phyloP scores from a whole-genome alignment of 2,797 vertebrate species.

The Hafferia zeledoni region DNA sequence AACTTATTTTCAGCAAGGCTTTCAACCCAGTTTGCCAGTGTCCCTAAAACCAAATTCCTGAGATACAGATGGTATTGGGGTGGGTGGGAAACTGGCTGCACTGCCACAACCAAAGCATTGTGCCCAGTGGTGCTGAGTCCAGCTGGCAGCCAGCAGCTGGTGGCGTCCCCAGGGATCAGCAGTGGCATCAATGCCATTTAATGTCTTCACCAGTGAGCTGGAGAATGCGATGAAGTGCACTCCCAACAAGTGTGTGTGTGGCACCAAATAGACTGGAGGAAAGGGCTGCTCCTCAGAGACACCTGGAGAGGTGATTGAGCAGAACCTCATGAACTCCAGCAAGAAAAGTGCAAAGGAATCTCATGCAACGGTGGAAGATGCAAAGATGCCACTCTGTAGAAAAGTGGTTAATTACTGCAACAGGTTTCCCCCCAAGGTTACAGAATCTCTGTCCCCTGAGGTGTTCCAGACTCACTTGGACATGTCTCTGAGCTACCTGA shows the following conservation, averaged over 20 bases:
- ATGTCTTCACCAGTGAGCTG: background rate
- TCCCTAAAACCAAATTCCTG: background rate
- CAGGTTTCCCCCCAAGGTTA: background rate
- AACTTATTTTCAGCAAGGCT: background rate
- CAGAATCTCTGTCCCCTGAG: background rate
- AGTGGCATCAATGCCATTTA: background rate
- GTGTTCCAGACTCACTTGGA: background rate
- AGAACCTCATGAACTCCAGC: too few species aligned
- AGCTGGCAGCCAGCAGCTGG: background rate
- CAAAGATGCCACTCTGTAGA: background rate
- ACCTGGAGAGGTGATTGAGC: background rate
- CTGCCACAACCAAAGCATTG: background rate
- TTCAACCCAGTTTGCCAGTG: background rate
- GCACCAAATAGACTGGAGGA: background rate
- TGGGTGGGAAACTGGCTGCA: background rate
- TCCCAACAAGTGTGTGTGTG: background rate
- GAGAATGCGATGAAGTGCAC: background rate
- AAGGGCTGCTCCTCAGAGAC: background rate
- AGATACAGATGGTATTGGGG: background rate
- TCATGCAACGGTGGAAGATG: background rate
- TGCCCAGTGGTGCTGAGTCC: background rate
- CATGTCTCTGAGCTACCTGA: background rate
- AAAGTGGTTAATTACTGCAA: background rate
- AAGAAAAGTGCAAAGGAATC: background rate
- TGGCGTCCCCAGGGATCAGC: background rate